phyloP scores from a whole-genome alignment of 2,113 vertebrate genomes.

The Marmota flaviventris region DNA sequence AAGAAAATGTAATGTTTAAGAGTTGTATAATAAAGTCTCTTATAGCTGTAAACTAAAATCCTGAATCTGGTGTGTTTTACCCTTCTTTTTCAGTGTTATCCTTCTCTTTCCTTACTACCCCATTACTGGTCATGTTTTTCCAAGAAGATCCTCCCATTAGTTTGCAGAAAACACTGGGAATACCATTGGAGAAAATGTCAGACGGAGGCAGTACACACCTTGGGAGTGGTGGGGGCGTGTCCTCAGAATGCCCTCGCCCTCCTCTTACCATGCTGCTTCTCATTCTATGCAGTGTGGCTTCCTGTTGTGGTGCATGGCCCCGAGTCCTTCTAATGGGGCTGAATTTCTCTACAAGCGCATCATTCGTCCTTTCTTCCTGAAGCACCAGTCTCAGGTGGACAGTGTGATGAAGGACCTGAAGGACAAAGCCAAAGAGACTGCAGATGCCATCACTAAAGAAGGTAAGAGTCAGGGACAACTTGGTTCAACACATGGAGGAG shows the following conservation, averaged over 20 bases:
- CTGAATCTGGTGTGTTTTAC: not conserved
- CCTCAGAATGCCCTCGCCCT: not conserved
- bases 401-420: constrained; percentile 92
- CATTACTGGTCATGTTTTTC: not conserved
- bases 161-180: not conserved
- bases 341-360: constrained; percentile 93
- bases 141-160: not conserved
- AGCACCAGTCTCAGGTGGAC: constrained; percentile 93
- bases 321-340: constrained; percentile 94
- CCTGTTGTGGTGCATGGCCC: constrained; percentile 98
- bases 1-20: not conserved
- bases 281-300: constrained; percentile 92
- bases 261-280: not conserved
- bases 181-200: not conserved
- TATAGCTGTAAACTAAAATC: not conserved
- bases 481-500: not conserved
- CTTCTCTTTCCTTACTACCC: not conserved
- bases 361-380: constrained; percentile 96
- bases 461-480: constrained; percentile 85
- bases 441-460: constrained; percentile 94
- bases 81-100: not conserved
- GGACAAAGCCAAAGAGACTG: constrained; percentile 95
- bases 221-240: fast-evolving
- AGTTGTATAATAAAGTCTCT: not conserved
- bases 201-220: not conserved